Conservation (phyloP, 2,797 vertebrate species). For the Podargus strigoides region DNA sequence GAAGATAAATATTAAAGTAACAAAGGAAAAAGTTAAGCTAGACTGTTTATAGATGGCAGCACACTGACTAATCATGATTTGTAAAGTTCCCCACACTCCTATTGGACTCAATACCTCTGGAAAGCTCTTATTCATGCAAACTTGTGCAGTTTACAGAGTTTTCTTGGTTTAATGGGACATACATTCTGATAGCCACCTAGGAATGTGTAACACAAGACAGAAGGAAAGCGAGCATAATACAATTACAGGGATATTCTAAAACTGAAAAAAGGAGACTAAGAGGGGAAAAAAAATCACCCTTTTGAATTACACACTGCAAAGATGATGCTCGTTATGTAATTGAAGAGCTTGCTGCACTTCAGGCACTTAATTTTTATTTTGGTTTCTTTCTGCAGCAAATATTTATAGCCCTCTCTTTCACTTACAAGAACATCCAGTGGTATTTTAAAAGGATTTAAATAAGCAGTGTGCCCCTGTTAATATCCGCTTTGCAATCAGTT, state of each 20-base stretch:
- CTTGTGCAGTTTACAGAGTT: not conserved
- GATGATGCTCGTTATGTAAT: constrained; percentile 2
- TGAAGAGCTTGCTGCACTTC: not conserved
- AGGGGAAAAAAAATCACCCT: not conserved
- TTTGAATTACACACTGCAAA: not conserved
- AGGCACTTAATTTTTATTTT: constrained; percentile 45
- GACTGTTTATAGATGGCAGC: not conserved
- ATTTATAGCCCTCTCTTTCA: constrained; percentile 50
- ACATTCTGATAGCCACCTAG: not conserved
- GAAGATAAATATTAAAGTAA: not conserved
- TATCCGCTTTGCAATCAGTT: constrained; percentile 16
- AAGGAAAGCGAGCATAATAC: not conserved
- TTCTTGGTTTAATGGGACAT: not conserved
- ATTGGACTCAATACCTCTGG: not conserved
- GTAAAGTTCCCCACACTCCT: not conserved
- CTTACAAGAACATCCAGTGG: constrained; percentile 42
- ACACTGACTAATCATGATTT: not conserved
- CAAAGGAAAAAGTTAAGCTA: not conserved
- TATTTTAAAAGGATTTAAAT: constrained; percentile 48
- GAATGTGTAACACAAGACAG: not conserved
- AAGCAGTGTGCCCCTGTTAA: constrained; percentile 30
- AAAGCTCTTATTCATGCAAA: not conserved
- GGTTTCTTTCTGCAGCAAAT: constrained; percentile 25
- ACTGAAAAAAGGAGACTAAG: not conserved
- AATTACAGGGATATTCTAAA: not conserved